These are phyloP conservation scores for Hucho hucho DNA, from an alignment of 2,113 vertebrate genomes.

Conservation along the genomic window DNA sequence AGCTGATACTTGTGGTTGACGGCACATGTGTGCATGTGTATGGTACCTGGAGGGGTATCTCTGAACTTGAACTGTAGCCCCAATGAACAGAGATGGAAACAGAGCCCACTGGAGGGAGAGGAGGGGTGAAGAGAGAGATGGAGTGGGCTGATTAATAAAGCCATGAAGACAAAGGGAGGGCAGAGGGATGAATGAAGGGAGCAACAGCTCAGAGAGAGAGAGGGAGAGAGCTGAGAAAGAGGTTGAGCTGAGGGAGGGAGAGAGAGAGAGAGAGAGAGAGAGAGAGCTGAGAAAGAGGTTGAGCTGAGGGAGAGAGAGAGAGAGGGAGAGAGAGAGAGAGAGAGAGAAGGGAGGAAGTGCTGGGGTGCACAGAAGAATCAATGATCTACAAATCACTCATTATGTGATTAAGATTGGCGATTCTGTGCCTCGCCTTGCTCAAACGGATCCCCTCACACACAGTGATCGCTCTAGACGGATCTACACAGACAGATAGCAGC, in stretches of 20 bases:
- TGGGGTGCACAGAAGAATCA: too few relatives aligned
- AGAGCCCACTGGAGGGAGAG: background rate
- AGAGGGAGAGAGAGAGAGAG: too few relatives aligned
- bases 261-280: background rate
- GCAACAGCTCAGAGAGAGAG: background rate
- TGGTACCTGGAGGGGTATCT: too few relatives aligned
- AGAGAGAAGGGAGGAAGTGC: too few relatives aligned
- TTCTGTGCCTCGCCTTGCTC: too few relatives aligned
- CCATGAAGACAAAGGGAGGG: background rate
- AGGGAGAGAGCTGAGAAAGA: background rate
- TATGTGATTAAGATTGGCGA: too few relatives aligned
- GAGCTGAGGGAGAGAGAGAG: background rate
- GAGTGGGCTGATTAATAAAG: background rate
- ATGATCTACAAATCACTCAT: too few relatives aligned
- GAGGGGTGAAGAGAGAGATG: background rate
- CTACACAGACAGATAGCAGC: background rate
- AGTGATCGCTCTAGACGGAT: background rate
- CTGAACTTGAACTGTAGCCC: too few relatives aligned
- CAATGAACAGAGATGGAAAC: background rate
- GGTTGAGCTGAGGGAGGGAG: background rate
- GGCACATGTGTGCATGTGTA: too few relatives aligned
- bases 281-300: background rate
- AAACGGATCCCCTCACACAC: too few relatives aligned
- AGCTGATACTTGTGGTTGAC: too few relatives aligned
- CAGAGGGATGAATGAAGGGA: background rate